Percentiles rank a stretch among this genome's conserved stretches.
These are phyloP conservation scores for Heteractis magnifica DNA, from an alignment of 92 coral and sea anemone genomes.

Conservation along the genomic window DNA sequence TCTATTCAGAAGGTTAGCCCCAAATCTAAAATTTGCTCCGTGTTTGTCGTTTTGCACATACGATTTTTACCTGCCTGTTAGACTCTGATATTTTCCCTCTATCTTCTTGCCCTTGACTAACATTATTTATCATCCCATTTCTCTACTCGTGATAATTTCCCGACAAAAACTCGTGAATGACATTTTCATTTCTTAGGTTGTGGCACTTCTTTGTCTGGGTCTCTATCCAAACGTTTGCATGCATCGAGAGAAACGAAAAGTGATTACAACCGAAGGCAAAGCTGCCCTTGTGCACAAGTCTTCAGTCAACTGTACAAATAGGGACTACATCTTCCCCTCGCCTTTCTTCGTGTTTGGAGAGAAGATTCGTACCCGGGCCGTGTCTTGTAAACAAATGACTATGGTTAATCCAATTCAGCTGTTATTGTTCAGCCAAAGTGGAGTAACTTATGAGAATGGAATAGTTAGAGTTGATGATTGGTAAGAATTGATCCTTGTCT, in stretches of 20 bases:
- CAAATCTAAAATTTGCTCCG: too few species aligned
- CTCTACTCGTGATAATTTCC: background rate
- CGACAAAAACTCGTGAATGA: background rate
- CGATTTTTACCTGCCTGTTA: background rate
- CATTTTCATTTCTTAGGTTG: conserved; percentile 50
- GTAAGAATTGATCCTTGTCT: conserved; percentile 36
- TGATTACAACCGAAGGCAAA: conserved; percentile 93
- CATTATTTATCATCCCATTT: too few species aligned
- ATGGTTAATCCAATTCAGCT: conserved; percentile 96
- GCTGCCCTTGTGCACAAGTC: conserved; percentile 98
- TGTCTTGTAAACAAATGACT: conserved; percentile 99
- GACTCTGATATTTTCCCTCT: background rate
- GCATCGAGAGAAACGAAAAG: conserved; percentile 95
- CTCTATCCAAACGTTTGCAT: conserved; percentile 96
- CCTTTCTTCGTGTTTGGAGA: conserved; percentile 98
- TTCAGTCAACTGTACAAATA: conserved; percentile 91
- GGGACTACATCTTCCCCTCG: conserved; percentile 95
- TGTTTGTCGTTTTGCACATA: too few species aligned
- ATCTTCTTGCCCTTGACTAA: too few species aligned
- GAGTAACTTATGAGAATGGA: conserved; percentile 79
- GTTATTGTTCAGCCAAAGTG: conserved; percentile 83
- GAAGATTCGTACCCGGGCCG: conserved; percentile 99
- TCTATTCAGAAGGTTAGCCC: too few species aligned
- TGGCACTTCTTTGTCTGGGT: conserved; percentile 89
- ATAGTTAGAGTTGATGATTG: conserved; percentile 85